Base-by-base conservation (phyloP, 2,888 invertebrate genomes). In the Aproaerema taeniolella region DNA sequence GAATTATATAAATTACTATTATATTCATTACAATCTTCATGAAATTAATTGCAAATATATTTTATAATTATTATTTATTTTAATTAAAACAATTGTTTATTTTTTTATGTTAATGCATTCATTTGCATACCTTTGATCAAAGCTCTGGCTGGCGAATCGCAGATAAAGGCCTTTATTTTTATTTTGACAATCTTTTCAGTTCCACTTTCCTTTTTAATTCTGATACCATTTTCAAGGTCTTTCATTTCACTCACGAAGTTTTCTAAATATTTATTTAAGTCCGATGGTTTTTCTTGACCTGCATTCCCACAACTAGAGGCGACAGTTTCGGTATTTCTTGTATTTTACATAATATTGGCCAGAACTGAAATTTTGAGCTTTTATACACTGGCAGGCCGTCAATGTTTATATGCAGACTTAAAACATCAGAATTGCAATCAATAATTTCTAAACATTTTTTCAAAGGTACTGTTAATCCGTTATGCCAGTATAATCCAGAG, bases 341-440 rank as follows among this genome's bases (percentile, higher is more conserved):
- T 7, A 47, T 39, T 8, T 39, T 43, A 30, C 38, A 41, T 17
- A 47, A 38, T n/a, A 47, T 42, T 8, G 46, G 46, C 43, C 46
- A 47, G 5, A 47, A 30, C 31, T 47, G 40, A 10, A 41, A 14
- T 15, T 43, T 43, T 9, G 47, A 45, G 16, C 43, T 45, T 9
- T 43, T 45, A 12, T 17, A 47, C 11, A 43, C 15, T 10, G 47
- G 47, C 7, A n/a, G n/a, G n/a, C n/a, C n/a, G n/a, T n/a, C n/a
- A n/a, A n/a, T n/a, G n/a, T n/a, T n/a, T n/a, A n/a, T n/a, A n/a
- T n/a, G n/a, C n/a, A n/a, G n/a, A n/a, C n/a, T n/a, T n/a, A n/a
- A n/a, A n/a, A n/a, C n/a, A n/a, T n/a, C n/a, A n/a, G n/a, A n/a
- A n/a, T n/a, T n/a, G n/a, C n/a, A n/a, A n/a, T n/a, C n/a, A n/a